These are phyloP conservation scores for Nysson spinosus DNA, from an alignment of 2,888 invertebrate genomes.

Conservation along the genomic window DNA sequence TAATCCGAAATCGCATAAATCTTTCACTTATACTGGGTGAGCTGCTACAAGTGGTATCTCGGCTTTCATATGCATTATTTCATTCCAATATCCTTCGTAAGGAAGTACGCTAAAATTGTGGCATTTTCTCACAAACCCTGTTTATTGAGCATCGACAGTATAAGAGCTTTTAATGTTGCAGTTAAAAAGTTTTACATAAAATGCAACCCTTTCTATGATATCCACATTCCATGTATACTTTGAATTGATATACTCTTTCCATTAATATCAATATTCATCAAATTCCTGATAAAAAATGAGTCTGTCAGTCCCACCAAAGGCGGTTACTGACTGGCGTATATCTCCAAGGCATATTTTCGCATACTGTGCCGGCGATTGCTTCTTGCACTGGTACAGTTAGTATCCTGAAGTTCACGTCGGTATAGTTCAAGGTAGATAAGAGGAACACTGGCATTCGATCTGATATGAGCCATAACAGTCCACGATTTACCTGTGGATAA, in stretches of 20 bases:
- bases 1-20: neutral
- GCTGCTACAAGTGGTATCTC: no score
- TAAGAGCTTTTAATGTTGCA: no score
- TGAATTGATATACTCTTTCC: no score
- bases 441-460: slow-evolving; percentile 90
- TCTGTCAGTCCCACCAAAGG: slow-evolving; percentile 67
- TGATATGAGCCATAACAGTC: slow-evolving; percentile 87
- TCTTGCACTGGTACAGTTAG: slow-evolving; percentile 84
- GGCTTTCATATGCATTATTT: no score
- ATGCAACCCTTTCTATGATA: no score
- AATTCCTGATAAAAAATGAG: neutral
- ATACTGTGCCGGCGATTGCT: slow-evolving; percentile 85
- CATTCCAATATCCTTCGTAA: no score
- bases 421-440: slow-evolving; percentile 83
- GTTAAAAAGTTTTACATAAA: no score
- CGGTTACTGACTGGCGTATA: slow-evolving; percentile 65
- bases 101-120: no score
- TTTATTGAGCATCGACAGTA: no score
- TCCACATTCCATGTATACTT: no score
- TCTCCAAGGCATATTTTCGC: slow-evolving; percentile 78
- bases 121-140: no score
- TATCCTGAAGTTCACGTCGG: slow-evolving; percentile 88
- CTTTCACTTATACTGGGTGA: neutral
- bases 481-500: slow-evolving; percentile 80
- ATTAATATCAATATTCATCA: no score